These are phyloP conservation scores for Phyto melanocephala DNA, from an alignment of 2,888 invertebrate species.

Conservation along the genomic window DNA sequence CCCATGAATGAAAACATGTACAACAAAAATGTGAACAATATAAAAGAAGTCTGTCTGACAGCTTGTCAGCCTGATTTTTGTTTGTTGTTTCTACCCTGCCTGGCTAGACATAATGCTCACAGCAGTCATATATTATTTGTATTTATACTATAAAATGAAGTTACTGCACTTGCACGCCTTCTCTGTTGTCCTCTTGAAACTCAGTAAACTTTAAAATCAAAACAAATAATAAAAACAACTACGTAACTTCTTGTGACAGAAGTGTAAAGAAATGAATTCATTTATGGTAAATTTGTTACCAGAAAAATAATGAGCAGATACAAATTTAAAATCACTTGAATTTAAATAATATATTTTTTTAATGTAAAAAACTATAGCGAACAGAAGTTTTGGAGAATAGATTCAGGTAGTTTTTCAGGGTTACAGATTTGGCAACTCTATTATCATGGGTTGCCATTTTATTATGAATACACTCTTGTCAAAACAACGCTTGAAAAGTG, in stretches of 20 bases:
- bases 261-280: not conserved
- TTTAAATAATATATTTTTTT: too few relatives aligned
- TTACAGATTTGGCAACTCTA: too few relatives aligned
- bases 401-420: too few relatives aligned
- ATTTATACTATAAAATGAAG: constrained; percentile 38
- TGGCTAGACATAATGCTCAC: constrained; percentile 54
- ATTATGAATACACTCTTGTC: too few relatives aligned
- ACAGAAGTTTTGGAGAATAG: too few relatives aligned
- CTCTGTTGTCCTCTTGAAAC: not conserved
- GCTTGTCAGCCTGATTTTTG: constrained; percentile 13
- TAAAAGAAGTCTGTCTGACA: constrained; percentile 15
- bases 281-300: too few relatives aligned
- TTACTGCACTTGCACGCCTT: constrained; percentile 32
- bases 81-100: constrained; percentile 8
- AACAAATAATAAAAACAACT: constrained; percentile 6
- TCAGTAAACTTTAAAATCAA: constrained; percentile 35
- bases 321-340: too few relatives aligned
- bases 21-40: constrained; percentile 17
- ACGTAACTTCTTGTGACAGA: not conserved
- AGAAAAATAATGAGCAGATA: too few relatives aligned
- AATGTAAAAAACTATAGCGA: too few relatives aligned
- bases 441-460: too few relatives aligned
- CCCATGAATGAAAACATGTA: constrained; percentile 37
- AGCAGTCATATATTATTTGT: constrained; percentile 37
- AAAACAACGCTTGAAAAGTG: too few relatives aligned